phyloP scores from a whole-genome alignment of 2,888 invertebrate genomes.

The Leptinotarsa tumamoca region DNA sequence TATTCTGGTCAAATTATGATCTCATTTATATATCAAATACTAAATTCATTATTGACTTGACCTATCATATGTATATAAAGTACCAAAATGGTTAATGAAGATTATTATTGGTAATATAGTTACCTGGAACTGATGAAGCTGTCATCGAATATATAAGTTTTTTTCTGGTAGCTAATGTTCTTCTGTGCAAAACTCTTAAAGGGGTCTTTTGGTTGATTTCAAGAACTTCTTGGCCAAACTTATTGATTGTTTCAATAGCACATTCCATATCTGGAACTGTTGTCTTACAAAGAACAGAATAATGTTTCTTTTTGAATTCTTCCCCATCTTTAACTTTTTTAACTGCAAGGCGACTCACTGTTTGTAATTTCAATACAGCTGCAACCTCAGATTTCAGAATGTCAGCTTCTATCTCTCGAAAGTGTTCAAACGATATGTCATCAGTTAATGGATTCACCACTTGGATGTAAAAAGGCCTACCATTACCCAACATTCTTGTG shows the following conservation, averaged over 20 bases:
- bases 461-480: constrained; percentile 94
- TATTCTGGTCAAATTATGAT: no score
- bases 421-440: constrained; percentile 67
- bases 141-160: constrained; percentile 76
- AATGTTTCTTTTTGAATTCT: constrained; percentile 87
- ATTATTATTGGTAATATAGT: neutral
- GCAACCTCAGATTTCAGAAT: constrained; percentile 71
- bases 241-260: constrained; percentile 68
- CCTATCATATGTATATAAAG: no score
- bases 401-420: constrained; percentile 70
- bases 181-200: constrained; percentile 87
- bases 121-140: constrained; percentile 70
- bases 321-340: constrained; percentile 73
- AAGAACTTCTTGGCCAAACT: constrained; percentile 60
- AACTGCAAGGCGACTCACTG: constrained; percentile 65
- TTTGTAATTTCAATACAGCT: constrained; percentile 74
- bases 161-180: constrained; percentile 79
- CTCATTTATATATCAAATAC: no score
- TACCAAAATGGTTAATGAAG: no score
- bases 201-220: constrained; percentile 87
- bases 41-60: no score
- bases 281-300: constrained; percentile 80
- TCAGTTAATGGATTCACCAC: constrained; percentile 76
- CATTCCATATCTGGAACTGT: constrained; percentile 66
- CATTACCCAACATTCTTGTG: constrained; percentile 91